Conservation (phyloP, 2,888 invertebrate species). For the Orgyia antiqua region DNA sequence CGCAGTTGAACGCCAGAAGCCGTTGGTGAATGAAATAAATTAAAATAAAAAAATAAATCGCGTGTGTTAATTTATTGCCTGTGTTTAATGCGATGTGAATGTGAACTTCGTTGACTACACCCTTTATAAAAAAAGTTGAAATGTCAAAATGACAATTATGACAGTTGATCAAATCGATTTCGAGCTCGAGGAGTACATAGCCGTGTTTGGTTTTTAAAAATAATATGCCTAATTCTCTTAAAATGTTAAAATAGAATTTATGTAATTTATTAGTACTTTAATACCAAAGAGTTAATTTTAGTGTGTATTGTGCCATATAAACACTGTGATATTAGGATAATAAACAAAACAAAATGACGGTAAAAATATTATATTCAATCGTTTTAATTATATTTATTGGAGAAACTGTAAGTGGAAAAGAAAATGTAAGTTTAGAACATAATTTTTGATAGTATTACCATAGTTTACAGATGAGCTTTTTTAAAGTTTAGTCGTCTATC, state of each 20-base stretch:
- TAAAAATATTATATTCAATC: too few relatives aligned
- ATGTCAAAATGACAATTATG: slow-evolving; percentile 3
- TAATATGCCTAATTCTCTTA: too few relatives aligned
- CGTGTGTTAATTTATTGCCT: too few relatives aligned
- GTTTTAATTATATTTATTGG: slow-evolving; percentile 30
- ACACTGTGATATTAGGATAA: slow-evolving; percentile 42
- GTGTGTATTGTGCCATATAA: too few relatives aligned
- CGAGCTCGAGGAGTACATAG: neutral
- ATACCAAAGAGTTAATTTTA: too few relatives aligned
- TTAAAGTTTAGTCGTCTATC: too few relatives aligned
- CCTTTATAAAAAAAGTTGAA: too few relatives aligned
- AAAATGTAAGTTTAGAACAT: slow-evolving; percentile 35
- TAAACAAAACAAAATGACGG: slow-evolving; percentile 38
- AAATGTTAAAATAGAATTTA: too few relatives aligned
- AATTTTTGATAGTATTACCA: neutral
- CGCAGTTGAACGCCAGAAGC: slow-evolving; percentile 22
- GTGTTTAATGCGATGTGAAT: too few relatives aligned
- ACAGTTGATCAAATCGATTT: neutral
- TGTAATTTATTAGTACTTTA: too few relatives aligned
- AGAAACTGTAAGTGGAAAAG: slow-evolving; percentile 27
- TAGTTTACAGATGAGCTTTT: slow-evolving; percentile 2
- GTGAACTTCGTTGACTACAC: too few relatives aligned
- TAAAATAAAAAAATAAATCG: slow-evolving; percentile 1
- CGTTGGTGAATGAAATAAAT: slow-evolving; percentile 9
- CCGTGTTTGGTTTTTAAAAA: too few relatives aligned